Evolutionary conservation across 64 coral and sea anemone species (phyloP).

Genomic region (Acropora tenuis): DNA sequence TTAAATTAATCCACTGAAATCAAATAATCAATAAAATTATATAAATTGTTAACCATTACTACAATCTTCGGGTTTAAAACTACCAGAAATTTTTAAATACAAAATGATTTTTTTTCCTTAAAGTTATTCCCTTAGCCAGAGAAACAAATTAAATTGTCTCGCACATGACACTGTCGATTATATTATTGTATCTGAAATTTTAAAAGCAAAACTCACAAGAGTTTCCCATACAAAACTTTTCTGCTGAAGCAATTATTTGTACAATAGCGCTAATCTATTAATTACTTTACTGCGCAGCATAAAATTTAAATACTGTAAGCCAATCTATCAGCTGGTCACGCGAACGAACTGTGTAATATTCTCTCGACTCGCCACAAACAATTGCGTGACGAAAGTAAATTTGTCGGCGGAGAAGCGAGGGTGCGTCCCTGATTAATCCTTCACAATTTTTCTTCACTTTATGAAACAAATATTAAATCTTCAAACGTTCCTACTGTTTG

Average conservation of each 20-base stretch:
- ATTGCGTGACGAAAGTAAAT: not conserved
- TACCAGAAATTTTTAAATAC: no score
- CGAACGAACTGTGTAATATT: no score
- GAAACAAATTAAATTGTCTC: no score
- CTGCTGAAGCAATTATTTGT: not conserved
- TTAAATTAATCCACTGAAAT: not conserved
- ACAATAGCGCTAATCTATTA: not conserved
- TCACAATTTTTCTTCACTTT: not conserved
- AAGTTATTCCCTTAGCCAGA: no score
- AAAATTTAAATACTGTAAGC: constrained; percentile 11
- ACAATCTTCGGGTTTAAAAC: not conserved
- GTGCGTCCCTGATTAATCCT: not conserved
- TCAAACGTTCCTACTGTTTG: not conserved
- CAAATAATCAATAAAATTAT: not conserved
- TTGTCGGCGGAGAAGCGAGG: not conserved
- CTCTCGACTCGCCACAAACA: no score
- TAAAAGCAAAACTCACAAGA: no score
- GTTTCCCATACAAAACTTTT: constrained; percentile 16
- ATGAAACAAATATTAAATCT: not conserved
- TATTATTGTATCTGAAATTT: no score
- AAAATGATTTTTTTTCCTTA: not conserved
- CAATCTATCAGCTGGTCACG: no score
- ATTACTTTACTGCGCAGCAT: not conserved
- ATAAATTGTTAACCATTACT: not conserved
- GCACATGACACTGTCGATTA: no score